These are phyloP conservation scores for Heliopora coerulea DNA, from an alignment of 92 coral and sea anemone species.

Conservation along the genomic window DNA sequence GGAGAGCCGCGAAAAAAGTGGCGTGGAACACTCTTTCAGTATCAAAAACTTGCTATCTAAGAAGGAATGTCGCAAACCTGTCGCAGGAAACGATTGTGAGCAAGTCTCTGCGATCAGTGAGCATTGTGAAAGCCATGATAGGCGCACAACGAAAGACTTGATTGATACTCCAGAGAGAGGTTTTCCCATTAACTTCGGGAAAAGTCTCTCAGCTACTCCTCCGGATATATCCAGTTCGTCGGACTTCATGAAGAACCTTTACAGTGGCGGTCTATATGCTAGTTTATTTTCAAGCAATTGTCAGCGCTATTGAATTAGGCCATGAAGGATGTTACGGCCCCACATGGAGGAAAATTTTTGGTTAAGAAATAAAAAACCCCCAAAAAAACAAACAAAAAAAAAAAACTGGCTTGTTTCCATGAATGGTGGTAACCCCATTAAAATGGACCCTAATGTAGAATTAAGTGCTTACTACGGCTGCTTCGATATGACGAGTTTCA, in stretches of 20 bases:
- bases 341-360: constrained; percentile 1
- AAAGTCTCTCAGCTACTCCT: background rate
- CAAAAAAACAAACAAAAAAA: too few relatives aligned
- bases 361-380: too few relatives aligned
- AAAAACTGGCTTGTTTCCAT: background rate
- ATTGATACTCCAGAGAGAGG: background rate
- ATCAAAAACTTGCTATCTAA: constrained; percentile 22
- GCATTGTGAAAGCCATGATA: background rate
- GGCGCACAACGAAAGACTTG: background rate
- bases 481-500: background rate
- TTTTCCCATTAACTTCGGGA: constrained; percentile 4
- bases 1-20: background rate
- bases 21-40: constrained; percentile 20
- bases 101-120: background rate
- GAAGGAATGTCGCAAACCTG: background rate
- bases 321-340: background rate
- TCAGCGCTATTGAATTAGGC: constrained; percentile 18
- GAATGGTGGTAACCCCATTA: background rate
- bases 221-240: constrained; percentile 13
- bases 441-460: background rate
- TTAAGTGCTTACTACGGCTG: background rate
- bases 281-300: constrained; percentile 35
- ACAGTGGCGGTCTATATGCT: constrained; percentile 39
- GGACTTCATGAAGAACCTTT: constrained; percentile 34
- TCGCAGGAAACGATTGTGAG: background rate